Conservation (phyloP, 2,797 vertebrate species). For the Poeciliopsis gracilis region DNA sequence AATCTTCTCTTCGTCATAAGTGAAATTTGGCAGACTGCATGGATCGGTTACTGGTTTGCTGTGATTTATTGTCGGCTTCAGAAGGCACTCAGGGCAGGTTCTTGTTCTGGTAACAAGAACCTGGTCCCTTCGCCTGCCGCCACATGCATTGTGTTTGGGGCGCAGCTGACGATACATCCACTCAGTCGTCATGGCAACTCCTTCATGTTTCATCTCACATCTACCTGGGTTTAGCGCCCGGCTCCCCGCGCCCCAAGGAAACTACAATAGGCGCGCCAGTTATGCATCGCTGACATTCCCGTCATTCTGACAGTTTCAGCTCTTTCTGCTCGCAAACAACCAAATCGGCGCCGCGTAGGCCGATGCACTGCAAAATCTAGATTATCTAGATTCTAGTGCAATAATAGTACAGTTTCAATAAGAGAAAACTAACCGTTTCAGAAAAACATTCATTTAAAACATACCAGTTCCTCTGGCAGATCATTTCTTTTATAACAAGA, state of each 20-base stretch:
- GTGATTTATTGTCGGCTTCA: constrained; percentile 31
- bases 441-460: no score
- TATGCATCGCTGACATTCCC: constrained; percentile 77
- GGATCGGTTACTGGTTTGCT: constrained; percentile 20
- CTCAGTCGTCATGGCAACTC: constrained; percentile 18
- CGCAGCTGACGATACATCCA: constrained; percentile 47
- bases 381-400: no score
- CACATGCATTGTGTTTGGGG: constrained; percentile 56
- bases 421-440: no score
- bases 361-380: background rate
- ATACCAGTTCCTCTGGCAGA: no score
- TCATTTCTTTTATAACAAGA: no score
- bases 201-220: background rate
- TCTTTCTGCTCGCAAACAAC: constrained; percentile 56
- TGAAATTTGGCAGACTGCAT: constrained; percentile 24
- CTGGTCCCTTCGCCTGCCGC: constrained; percentile 5
- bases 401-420: no score
- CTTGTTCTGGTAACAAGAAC: constrained; percentile 33
- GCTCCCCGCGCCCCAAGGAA: constrained; percentile 48
- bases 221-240: background rate
- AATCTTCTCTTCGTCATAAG: constrained; percentile 3
- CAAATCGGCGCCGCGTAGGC: constrained; percentile 21
- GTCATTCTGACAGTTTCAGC: constrained; percentile 74
- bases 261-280: constrained; percentile 46
- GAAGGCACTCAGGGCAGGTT: constrained; percentile 29